These are phyloP conservation scores for Carcinoscorpius rotundicauda DNA, from an alignment of 1,140 invertebrate species.

Conservation along the genomic window DNA sequence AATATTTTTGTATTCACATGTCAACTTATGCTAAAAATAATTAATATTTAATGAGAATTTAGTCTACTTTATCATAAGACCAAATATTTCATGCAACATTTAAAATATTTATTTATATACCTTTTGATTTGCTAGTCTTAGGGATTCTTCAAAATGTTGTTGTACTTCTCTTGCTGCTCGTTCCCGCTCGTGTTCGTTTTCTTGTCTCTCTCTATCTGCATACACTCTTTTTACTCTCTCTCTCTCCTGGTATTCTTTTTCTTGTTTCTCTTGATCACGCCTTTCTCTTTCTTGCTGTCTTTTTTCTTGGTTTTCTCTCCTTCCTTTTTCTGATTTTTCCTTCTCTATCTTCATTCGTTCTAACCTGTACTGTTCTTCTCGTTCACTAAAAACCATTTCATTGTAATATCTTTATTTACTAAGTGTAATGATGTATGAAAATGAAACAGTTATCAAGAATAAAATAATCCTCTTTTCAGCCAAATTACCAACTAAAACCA, in stretches of 20 bases:
- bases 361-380: conserved; percentile 43
- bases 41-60: too few relatives aligned
- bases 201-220: conserved; percentile 39
- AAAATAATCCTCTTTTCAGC: conserved; percentile 1
- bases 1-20: too few relatives aligned
- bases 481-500: neutral
- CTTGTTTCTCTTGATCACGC: conserved; percentile 40
- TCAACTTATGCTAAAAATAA: too few relatives aligned
- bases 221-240: conserved; percentile 40
- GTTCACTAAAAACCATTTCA: conserved; percentile 29
- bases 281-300: conserved; percentile 41
- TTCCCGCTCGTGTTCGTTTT: conserved; percentile 47
- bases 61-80: too few relatives aligned
- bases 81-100: too few relatives aligned
- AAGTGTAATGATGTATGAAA: neutral
- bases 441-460: conserved; percentile 12
- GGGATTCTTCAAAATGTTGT: conserved; percentile 79
- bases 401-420: neutral
- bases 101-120: conserved; percentile 33
- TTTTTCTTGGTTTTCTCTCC: conserved; percentile 27
- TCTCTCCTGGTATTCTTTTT: conserved; percentile 45
- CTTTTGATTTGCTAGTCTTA: conserved; percentile 68
- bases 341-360: conserved; percentile 37
- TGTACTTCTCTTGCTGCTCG: conserved; percentile 57
- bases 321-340: conserved; percentile 33